Percentiles rank a stretch among this genome's conserved stretches.
These are phyloP conservation scores for Pelmatolapia mariae DNA, from an alignment of 2,113 vertebrate species.

Conservation along the genomic window DNA sequence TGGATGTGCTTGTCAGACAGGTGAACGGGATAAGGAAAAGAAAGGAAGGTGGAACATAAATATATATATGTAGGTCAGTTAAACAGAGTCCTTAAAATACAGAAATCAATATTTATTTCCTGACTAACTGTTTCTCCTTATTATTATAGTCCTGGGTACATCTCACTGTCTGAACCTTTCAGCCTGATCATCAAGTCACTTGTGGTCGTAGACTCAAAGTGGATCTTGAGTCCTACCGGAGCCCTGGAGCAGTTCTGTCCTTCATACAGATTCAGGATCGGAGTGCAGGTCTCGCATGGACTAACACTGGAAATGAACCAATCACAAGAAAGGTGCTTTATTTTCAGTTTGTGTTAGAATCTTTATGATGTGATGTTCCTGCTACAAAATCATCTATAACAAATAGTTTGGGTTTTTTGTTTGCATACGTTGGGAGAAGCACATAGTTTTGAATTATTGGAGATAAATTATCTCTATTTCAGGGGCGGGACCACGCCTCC, in stretches of 20 bases:
- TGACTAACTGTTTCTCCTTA: not conserved
- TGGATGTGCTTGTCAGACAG: not conserved
- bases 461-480: not conserved
- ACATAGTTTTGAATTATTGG: not conserved
- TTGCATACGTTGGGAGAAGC: not conserved
- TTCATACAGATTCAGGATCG: conserved; percentile 26
- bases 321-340: not conserved
- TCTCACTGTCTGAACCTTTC: not conserved
- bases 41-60: not conserved
- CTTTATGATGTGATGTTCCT: not conserved
- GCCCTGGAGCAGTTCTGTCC: not conserved
- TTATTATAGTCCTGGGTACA: not conserved
- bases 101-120: not conserved
- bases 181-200: not conserved
- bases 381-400: not conserved
- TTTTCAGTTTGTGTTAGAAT: not conserved
- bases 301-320: conserved; percentile 15
- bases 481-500: not conserved
- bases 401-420: not conserved
- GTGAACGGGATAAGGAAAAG: not conserved
- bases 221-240: not conserved
- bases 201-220: not conserved
- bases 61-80: not conserved
- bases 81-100: not conserved
- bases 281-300: conserved; percentile 16